Percentiles rank a stretch among this genome's conserved stretches.
These are phyloP conservation scores for Drosophila mulleri DNA, from an alignment of 2,888 invertebrate genomes.

Conservation along the genomic window DNA sequence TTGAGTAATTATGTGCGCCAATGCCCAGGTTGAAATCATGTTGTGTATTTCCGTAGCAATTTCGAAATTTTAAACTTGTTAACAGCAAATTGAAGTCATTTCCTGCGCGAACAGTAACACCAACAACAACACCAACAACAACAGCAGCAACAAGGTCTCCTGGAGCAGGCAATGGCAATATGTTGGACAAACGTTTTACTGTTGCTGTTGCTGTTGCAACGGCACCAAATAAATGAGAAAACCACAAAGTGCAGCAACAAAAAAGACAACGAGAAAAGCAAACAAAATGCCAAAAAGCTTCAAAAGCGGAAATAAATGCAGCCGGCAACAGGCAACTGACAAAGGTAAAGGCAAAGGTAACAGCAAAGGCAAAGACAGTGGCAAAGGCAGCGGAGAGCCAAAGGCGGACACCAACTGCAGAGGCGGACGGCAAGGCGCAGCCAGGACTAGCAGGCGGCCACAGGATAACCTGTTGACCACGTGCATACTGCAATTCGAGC, in stretches of 20 bases:
- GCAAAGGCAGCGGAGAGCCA: conserved; percentile 13
- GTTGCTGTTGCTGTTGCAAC: conserved; percentile 16
- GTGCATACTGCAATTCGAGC: conserved; percentile 74
- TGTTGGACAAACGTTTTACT: conserved; percentile 39
- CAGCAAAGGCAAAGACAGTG: conserved; percentile 2
- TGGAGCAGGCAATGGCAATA: conserved; percentile 50
- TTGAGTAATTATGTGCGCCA: conserved; percentile 77
- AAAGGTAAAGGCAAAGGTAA: conserved; percentile 54
- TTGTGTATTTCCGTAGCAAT: conserved; percentile 80
- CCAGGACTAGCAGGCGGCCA: conserved; percentile 53
- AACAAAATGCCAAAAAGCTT: conserved; percentile 79
- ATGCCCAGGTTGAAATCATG: conserved; percentile 75
- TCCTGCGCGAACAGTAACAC: conserved; percentile 66
- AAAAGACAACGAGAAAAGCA: conserved; percentile 59
- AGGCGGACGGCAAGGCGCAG: conserved; percentile 28
- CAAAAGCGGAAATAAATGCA: conserved; percentile 79
- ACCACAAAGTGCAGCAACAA: conserved; percentile 72
- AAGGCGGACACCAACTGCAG: neutral
- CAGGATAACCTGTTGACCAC: conserved; percentile 80
- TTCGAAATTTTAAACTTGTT: conserved; percentile 81
- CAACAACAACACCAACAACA: neutral
- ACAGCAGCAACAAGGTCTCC: conserved; percentile 17
- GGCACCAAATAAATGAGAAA: conserved; percentile 76
- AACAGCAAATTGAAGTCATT: conserved; percentile 82
- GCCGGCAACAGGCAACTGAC: conserved; percentile 51